Percentiles rank a stretch among this genome's conserved stretches.
Conservation (phyloP, 2,113 vertebrate genomes). For the Poecilia latipinna region DNA sequence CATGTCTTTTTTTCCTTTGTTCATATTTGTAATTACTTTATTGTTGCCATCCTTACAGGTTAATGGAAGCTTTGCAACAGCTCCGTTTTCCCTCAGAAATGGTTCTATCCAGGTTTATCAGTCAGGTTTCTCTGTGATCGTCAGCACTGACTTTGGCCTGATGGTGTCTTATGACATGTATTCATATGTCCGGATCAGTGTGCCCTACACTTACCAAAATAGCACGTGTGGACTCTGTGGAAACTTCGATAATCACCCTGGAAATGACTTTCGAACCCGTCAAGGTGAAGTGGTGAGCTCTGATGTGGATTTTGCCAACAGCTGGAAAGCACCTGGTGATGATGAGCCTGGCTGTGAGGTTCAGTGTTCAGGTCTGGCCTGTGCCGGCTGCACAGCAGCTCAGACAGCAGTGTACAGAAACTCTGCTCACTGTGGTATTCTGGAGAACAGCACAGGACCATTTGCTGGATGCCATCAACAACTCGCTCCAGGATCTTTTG, state of each 20-base stretch:
- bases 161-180: constrained; percentile 64
- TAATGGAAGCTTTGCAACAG: constrained; percentile 48
- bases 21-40: too few species aligned
- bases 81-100: constrained; percentile 55
- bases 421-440: constrained; percentile 55
- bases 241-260: constrained; percentile 42
- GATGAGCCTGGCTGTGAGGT: constrained; percentile 21
- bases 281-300: constrained; percentile 58
- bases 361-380: constrained; percentile 47
- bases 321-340: constrained; percentile 52
- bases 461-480: constrained; percentile 58
- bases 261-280: constrained; percentile 60
- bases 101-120: constrained; percentile 52
- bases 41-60: constrained; percentile 52
- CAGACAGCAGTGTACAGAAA: constrained; percentile 45
- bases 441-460: constrained; percentile 57
- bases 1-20: background rate
- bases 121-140: constrained; percentile 58
- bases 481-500: constrained; percentile 34
- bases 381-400: constrained; percentile 30
- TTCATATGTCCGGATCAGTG: constrained; percentile 49
- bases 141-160: constrained; percentile 70
- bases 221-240: constrained; percentile 73
- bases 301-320: constrained; percentile 62
- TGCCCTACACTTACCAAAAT: constrained; percentile 59